Evolutionary conservation across 2,113 vertebrate genomes (phyloP).

Genomic region (Strigops habroptila): DNA sequence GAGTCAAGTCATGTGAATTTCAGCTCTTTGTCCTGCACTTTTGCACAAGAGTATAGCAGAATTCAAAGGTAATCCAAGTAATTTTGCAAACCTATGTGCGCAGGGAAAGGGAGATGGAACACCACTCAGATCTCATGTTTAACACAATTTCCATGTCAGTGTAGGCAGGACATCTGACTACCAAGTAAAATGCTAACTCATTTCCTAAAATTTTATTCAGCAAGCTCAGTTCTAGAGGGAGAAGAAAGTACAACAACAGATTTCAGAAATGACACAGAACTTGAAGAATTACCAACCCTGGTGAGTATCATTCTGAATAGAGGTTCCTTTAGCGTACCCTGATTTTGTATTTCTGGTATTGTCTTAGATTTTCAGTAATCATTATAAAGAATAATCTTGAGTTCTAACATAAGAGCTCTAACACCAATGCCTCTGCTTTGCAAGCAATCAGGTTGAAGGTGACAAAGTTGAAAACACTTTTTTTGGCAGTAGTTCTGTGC

Average conservation of each 20-base stretch:
- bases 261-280: background rate
- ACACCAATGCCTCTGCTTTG: background rate
- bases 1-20: background rate
- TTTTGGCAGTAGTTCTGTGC: background rate
- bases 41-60: background rate
- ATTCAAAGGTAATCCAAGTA: background rate
- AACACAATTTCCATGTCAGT: background rate
- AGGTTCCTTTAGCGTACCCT: background rate
- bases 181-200: background rate
- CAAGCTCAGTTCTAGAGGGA: constrained; percentile 28
- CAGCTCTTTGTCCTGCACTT: background rate
- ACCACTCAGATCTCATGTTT: background rate
- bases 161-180: background rate
- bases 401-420: background rate
- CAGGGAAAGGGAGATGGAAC: background rate
- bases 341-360: background rate
- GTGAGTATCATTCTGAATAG: constrained; percentile 48
- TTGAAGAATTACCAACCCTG: background rate
- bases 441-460: background rate
- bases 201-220: constrained; percentile 44
- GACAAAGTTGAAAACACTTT: background rate
- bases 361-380: background rate
- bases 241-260: constrained; percentile 38
- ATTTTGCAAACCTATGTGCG: background rate
- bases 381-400: background rate